Conservation (phyloP, 2,797 vertebrate genomes). For the Moxostoma hubbsi region DNA sequence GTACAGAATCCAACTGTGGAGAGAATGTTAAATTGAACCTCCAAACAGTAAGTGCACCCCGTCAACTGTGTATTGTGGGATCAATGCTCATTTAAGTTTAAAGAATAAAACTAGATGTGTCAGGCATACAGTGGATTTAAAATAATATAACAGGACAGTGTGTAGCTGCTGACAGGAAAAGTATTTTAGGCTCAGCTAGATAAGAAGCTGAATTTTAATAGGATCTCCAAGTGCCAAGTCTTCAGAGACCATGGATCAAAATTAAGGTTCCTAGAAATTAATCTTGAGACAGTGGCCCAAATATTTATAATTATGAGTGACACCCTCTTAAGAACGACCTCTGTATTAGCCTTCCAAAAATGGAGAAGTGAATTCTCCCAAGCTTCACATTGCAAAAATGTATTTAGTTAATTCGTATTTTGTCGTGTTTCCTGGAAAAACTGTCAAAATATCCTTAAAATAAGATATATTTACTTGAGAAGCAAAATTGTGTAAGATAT, state of each 20-base stretch:
- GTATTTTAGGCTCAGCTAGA: background rate
- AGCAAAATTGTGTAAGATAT: too few relatives aligned
- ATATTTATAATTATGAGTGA: background rate
- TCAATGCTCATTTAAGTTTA: conserved; percentile 17
- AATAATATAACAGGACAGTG: background rate
- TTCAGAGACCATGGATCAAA: background rate
- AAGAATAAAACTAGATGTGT: conserved; percentile 2
- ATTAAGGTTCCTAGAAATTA: background rate
- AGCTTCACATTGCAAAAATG: background rate
- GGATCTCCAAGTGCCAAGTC: background rate
- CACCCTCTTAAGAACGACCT: background rate
- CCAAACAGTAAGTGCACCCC: background rate
- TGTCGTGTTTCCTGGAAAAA: too few relatives aligned
- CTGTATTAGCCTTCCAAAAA: background rate
- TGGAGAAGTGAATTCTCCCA: background rate
- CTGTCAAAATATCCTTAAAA: too few relatives aligned
- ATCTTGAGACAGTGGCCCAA: background rate
- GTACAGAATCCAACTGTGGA: too few relatives aligned
- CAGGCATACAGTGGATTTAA: conserved; percentile 5
- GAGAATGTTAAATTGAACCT: background rate
- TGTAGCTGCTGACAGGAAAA: background rate
- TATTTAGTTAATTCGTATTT: too few relatives aligned
- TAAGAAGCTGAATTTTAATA: background rate
- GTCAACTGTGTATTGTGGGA: background rate
- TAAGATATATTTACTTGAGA: too few relatives aligned